phyloP scores from a whole-genome alignment of 2,797 vertebrate species.

The Netta rufina region DNA sequence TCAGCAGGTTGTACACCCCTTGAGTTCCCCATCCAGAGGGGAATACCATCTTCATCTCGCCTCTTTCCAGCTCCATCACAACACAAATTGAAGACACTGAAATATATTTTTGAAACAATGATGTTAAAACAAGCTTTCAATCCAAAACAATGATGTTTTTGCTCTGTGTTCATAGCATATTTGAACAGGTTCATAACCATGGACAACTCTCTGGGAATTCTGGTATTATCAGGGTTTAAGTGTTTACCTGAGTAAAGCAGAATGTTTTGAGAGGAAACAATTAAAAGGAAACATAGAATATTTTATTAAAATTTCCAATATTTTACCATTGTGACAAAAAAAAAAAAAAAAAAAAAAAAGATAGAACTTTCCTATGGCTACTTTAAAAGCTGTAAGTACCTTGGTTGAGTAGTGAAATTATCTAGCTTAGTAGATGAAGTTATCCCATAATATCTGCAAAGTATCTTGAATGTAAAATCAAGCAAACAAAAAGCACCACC shows the following conservation, averaged over 20 bases:
- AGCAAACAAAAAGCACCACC: fast-evolving
- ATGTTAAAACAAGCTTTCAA: neutral
- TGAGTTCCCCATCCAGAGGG: too few relatives aligned
- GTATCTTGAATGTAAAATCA: neutral
- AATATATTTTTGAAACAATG: neutral
- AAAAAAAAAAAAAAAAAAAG: neutral
- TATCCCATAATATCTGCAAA: neutral
- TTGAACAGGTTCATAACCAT: neutral
- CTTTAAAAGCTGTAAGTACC: neutral
- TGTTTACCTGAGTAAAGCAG: neutral
- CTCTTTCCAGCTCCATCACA: neutral
- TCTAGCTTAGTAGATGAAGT: neutral
- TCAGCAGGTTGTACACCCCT: too few relatives aligned
- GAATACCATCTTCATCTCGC: too few relatives aligned
- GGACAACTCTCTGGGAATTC: neutral
- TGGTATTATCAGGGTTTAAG: neutral
- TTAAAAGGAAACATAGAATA: neutral
- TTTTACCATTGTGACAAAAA: neutral
- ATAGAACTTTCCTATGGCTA: neutral
- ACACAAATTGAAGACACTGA: too few relatives aligned
- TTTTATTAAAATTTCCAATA: neutral
- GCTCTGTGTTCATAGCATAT: neutral
- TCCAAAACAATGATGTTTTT: neutral
- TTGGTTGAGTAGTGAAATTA: neutral
- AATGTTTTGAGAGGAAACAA: neutral